Base-by-base conservation (phyloP, 2,888 invertebrate species). In the Physocephala rufipes region DNA sequence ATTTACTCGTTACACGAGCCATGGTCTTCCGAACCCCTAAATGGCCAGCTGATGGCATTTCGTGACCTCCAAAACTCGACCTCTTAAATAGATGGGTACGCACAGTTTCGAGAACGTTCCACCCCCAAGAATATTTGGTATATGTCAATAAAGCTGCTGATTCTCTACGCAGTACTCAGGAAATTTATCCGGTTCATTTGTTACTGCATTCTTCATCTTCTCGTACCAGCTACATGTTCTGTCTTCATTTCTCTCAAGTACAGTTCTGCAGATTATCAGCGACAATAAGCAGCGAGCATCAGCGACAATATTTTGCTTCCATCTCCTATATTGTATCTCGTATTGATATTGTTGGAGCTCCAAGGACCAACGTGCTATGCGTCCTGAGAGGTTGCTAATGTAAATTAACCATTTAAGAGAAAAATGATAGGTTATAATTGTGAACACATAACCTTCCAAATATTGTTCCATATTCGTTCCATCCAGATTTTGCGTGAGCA, bases 401-500 rank as follows among this genome's bases (percentile, higher is more conserved):
- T 45, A 45, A 15, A 12, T 45, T 15, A 45, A 15, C 45, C 9
- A 45, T 15, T 45, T 45, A 9, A 45, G 15, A 45, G 45, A 9
- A 15, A 45, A 45, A 45, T 45, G 45, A 45, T 45, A 9, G 45
- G 45, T 45, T 9, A 45, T 9, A 45, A 45, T 45, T 45, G 45
- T 45, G 15, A 45, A 45, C 45, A 45, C 45, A 45, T 45, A 45
- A 12, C 45, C 45, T 45, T 45, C 45, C 9, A 45, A 15, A 45
- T 45, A 45, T 45, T 45, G 45, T 15, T 45, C 15, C 45, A 12
- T 45, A 45, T 45, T 45, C 45, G 68, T 53, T 71, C 68, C n/a
- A n/a, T n/a, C n/a, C n/a, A n/a, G n/a, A n/a, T n/a, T n/a, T n/a
- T n/a, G n/a, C n/a, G n/a, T n/a, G n/a, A n/a, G n/a, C n/a, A n/a